Percentiles rank a stretch among this genome's conserved stretches.
These are phyloP conservation scores for Cacatua alba DNA, from an alignment of 2,113 vertebrate species.

Conservation along the genomic window DNA sequence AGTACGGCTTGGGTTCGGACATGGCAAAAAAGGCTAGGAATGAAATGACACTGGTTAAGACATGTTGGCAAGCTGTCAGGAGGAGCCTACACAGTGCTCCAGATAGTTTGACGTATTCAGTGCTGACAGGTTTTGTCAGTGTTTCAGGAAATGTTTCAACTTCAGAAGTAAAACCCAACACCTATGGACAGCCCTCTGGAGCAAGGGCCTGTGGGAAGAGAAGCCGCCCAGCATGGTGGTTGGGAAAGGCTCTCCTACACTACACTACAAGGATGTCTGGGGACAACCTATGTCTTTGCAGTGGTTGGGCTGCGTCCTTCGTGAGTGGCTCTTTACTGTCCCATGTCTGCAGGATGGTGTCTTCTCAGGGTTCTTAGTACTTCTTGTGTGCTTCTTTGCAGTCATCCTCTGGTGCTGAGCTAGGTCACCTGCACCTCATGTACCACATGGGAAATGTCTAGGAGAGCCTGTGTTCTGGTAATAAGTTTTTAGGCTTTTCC, in stretches of 20 bases:
- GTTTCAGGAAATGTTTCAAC: slow-evolving; percentile 1
- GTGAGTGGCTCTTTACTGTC: neutral
- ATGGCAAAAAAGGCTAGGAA: neutral
- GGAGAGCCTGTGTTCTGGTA: neutral
- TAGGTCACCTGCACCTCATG: fast-evolving
- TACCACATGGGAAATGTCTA: neutral
- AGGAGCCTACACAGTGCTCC: neutral
- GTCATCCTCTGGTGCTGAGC: neutral
- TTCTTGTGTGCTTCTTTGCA: neutral
- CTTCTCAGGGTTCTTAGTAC: neutral
- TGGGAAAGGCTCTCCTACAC: neutral
- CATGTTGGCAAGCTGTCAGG: neutral
- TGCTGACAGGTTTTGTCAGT: slow-evolving; percentile 9
- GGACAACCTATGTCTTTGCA: neutral
- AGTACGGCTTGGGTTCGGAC: neutral
- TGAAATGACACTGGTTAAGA: neutral
- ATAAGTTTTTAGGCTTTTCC: neutral
- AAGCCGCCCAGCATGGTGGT: neutral
- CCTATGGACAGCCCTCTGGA: neutral
- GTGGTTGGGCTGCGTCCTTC: neutral
- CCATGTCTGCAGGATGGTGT: neutral
- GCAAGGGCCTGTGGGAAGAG: neutral
- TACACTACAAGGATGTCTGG: neutral
- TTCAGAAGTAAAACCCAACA: neutral
- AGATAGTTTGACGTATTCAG: slow-evolving; percentile 8